phyloP scores from a whole-genome alignment of 1,140 invertebrate genomes.

The Chrysomallon squamiferum region DNA sequence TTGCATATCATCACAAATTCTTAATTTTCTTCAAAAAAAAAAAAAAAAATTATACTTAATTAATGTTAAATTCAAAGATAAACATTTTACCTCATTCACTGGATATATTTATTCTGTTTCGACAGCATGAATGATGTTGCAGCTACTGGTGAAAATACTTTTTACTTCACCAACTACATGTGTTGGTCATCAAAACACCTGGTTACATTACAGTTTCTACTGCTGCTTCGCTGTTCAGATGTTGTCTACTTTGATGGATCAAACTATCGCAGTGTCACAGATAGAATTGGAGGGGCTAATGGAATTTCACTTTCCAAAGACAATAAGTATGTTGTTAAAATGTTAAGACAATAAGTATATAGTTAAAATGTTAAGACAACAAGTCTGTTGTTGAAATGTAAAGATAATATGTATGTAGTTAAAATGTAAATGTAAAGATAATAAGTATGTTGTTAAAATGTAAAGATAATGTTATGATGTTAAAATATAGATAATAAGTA shows the following conservation, averaged over 20 bases:
- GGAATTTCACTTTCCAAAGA: conserved; percentile 38
- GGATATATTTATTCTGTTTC: neutral
- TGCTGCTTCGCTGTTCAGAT: conserved; percentile 21
- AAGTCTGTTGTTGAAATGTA: no score
- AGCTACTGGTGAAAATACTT: conserved; percentile 38
- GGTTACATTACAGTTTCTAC: conserved; percentile 9
- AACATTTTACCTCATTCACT: no score
- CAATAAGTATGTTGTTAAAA: conserved; percentile 9
- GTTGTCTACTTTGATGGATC: conserved; percentile 34
- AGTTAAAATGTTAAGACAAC: no score
- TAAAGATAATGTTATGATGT: no score
- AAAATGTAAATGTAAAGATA: no score
- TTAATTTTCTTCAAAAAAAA: no score
- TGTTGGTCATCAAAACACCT: neutral
- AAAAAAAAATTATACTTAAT: no score
- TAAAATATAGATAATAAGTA: no score
- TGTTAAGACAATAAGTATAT: no score
- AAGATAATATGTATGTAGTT: no score
- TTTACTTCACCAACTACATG: conserved; percentile 44
- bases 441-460: conserved; percentile 10
- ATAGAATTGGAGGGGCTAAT: conserved; percentile 32
- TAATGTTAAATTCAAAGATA: no score
- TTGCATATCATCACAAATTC: no score
- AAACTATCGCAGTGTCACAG: conserved; percentile 23
- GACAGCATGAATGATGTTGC: conserved; percentile 41